phyloP scores from a whole-genome alignment of 53 echinoderm and acorn worm species.

The Crossaster papposus region DNA sequence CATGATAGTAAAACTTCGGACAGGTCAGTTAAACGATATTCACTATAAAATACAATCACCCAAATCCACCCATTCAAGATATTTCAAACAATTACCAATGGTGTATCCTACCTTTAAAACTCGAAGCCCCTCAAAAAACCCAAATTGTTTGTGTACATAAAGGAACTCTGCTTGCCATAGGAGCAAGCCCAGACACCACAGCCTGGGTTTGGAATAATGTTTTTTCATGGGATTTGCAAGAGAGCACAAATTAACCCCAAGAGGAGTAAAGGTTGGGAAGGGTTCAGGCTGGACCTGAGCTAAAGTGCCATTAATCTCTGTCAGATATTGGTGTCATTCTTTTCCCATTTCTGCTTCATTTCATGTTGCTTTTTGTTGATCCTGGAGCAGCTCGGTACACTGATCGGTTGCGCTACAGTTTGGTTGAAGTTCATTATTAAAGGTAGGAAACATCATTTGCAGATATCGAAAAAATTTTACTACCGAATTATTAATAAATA shows the following conservation, averaged over 20 bases:
- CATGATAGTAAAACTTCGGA: too few species aligned
- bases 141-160: slow-evolving; percentile 36
- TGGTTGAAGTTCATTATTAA: too few species aligned
- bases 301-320: slow-evolving; percentile 56
- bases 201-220: neutral
- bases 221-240: slow-evolving; percentile 44
- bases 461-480: too few species aligned
- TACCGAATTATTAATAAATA: too few species aligned
- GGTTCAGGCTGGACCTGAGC: slow-evolving; percentile 30
- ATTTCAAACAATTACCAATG: too few species aligned
- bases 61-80: too few species aligned
- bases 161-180: slow-evolving; percentile 1
- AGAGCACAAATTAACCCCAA: slow-evolving; percentile 57
- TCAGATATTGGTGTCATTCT: slow-evolving; percentile 33
- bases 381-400: too few species aligned
- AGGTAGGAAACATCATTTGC: too few species aligned
- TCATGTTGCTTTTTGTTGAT: neutral
- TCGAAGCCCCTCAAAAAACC: neutral
- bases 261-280: slow-evolving; percentile 22
- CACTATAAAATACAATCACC: too few species aligned
- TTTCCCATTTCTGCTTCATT: neutral
- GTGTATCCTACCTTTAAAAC: neutral
- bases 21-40: too few species aligned
- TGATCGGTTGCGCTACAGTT: too few species aligned
- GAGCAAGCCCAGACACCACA: neutral